These are phyloP conservation scores for Pipa parva DNA, from an alignment of 2,113 vertebrate genomes.

Conservation along the genomic window DNA sequence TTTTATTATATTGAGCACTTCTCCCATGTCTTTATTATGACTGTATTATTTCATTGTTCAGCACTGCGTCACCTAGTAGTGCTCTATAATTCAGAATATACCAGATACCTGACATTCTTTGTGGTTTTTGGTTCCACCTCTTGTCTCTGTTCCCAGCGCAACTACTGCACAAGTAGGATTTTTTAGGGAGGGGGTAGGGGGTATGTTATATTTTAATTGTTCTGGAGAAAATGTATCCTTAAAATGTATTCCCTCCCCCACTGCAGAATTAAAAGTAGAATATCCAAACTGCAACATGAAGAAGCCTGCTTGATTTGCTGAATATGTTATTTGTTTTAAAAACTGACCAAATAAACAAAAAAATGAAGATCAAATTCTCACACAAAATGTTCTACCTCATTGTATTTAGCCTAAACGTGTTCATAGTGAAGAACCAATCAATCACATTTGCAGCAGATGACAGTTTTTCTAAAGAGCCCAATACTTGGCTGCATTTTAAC, in stretches of 20 bases:
- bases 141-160: too few relatives aligned
- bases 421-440: not conserved
- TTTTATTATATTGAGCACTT: too few relatives aligned
- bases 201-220: too few relatives aligned
- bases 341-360: conserved; percentile 21
- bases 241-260: not conserved
- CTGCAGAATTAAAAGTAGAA: not conserved
- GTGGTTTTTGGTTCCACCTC: too few relatives aligned
- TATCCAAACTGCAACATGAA: not conserved
- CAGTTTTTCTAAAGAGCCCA: conserved; percentile 20
- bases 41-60: too few relatives aligned
- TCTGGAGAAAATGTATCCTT: not conserved
- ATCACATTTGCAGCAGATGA: conserved; percentile 14
- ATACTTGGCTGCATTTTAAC: conserved; percentile 27
- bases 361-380: conserved; percentile 14
- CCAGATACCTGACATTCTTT: too few relatives aligned
- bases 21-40: too few relatives aligned
- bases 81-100: too few relatives aligned
- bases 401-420: conserved; percentile 23
- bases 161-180: too few relatives aligned
- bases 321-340: conserved; percentile 5
- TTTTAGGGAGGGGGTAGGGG: too few relatives aligned
- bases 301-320: conserved; percentile 10
- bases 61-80: too few relatives aligned
- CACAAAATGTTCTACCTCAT: conserved; percentile 10